Conservation (phyloP, 2,113 vertebrate species). For the Lipophrys pholis region DNA sequence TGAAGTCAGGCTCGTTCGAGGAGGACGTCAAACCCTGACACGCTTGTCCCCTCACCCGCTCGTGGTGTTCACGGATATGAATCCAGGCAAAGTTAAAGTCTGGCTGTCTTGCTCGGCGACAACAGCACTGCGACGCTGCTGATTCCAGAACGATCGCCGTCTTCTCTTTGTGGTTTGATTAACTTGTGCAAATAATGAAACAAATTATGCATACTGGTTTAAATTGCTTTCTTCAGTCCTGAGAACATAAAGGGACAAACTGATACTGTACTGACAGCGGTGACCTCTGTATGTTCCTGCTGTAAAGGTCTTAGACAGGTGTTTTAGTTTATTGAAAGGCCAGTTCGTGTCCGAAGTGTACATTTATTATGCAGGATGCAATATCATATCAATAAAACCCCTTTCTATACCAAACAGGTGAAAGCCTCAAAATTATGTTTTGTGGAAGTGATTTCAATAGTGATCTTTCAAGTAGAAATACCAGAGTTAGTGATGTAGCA, state of each 20-base stretch:
- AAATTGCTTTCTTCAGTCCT: background rate
- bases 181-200: background rate
- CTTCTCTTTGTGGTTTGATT: background rate
- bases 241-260: background rate
- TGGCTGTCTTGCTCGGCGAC: conserved; percentile 25
- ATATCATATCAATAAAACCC: conserved; percentile 34
- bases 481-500: conserved; percentile 28
- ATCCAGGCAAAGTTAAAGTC: conserved; percentile 30
- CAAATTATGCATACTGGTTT: no score
- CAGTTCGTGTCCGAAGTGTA: conserved; percentile 22
- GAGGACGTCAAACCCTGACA: conserved; percentile 40
- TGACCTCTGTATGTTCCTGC: background rate
- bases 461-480: conserved; percentile 25
- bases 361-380: conserved; percentile 10
- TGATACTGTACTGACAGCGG: background rate
- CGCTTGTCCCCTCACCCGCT: conserved; percentile 32
- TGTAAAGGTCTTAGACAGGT: conserved; percentile 28
- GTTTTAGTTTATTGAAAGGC: conserved; percentile 21
- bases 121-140: conserved; percentile 8
- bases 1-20: conserved; percentile 52
- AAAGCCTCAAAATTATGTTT: conserved; percentile 15
- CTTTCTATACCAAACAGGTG: background rate
- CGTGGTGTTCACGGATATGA: conserved; percentile 42
- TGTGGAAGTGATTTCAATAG: background rate
- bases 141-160: conserved; percentile 13